Evolutionary conservation across 2,113 vertebrate genomes (phyloP), one percentile per base, ranked within the genome.

Genomic region (Hystrix brachyura): DNA sequence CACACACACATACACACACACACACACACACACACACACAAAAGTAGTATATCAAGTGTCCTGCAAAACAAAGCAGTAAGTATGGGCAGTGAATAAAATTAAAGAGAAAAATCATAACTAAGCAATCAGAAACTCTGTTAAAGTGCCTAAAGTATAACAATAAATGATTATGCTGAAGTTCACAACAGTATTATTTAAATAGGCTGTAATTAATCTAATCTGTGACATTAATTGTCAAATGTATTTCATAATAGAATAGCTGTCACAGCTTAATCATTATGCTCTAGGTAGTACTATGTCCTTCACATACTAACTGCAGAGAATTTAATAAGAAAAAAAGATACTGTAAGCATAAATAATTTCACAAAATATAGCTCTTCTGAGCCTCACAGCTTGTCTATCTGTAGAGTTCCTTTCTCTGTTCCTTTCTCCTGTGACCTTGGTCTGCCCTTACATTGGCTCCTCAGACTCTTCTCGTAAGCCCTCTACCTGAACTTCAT

Each of bases 201-300:
- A 9, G 38, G 64, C 46, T 91, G 27, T 79, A 94, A 94, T 96
- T 97, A 97, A 94, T 97, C 29, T 95, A 93, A 85, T 46, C 0
- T 2, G 53, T 96, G 91, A 69, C 48, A 94, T 94, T 90, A 96
- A 97, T 95, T 97, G 83, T 94, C 80, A 97, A 97, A 88, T 92
- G 29, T 92, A 60, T 62, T 94, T 96, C 67, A 88, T 82, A 97
- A 97, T 94, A 32, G 51, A 93, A 95, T 69, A 92, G 43, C 60
- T 97, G 85, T 92, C 78, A 96, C 19, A 67, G 14, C 60, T 96
- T 97, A 95, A 97, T 96, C 92, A 91, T 91, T 95, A 82, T 94
- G 83, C 60, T 94, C 95, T 67, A 92, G 67, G 55, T 87, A 81
- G 18, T 82, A 82, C 43, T 87, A 62, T 67, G 9, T 82, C 71